These are phyloP conservation scores for Halcyon smyrnensis DNA, from an alignment of 2,797 vertebrate genomes.

Conservation along the genomic window DNA sequence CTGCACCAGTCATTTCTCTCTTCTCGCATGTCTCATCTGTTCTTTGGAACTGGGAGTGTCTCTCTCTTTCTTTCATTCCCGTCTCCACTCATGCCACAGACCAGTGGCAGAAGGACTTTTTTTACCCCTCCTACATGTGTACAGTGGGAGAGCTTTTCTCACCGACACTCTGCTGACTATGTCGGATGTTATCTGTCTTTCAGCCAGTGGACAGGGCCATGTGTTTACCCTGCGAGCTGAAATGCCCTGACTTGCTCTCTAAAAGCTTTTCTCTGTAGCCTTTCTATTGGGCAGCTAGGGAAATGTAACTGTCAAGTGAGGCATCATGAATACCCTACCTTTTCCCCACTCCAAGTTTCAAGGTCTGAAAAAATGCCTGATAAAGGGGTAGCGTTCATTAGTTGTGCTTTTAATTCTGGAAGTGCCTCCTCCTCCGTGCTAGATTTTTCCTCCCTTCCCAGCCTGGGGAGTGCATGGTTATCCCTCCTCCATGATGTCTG, in stretches of 20 bases:
- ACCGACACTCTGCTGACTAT: neutral
- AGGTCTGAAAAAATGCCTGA: neutral
- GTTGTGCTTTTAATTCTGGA: neutral
- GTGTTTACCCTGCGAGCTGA: neutral
- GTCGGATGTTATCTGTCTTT: neutral
- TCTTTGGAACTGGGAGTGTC: neutral
- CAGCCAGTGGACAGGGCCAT: neutral
- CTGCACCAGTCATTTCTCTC: rapidly evolving
- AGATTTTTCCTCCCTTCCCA: neutral
- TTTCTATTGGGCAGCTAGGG: neutral
- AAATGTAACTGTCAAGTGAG: neutral
- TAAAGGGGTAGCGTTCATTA: neutral
- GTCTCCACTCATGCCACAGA: rapidly evolving
- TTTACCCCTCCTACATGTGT: neutral
- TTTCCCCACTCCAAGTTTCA: neutral
- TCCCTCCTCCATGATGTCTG: neutral
- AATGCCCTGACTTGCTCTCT: rapidly evolving
- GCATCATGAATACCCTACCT: rapidly evolving
- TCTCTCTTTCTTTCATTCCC: neutral
- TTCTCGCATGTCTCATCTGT: neutral
- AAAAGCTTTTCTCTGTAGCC: neutral
- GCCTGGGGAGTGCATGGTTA: neutral
- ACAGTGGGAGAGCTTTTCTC: neutral
- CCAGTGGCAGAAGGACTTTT: neutral
- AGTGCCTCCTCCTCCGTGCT: neutral